Evolutionary conservation across 2,113 vertebrate genomes (phyloP), one percentile per base, ranked within the genome.

Genomic region (Illadopsis cleaveri): DNA sequence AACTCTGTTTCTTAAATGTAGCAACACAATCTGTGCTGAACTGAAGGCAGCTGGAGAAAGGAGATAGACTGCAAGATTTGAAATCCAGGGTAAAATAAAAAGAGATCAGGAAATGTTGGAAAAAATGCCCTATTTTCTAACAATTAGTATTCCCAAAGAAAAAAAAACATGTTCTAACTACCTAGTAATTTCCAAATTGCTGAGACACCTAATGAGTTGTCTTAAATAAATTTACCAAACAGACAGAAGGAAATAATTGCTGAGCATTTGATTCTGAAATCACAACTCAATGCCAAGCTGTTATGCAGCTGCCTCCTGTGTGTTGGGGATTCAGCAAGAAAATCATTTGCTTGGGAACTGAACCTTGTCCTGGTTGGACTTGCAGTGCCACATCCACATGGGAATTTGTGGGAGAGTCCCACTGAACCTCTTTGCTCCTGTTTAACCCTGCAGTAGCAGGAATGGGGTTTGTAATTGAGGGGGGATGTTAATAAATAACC

Each of bases 161-260:
- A 88, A 54, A 54, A 28, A 54, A 31, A 31, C 21, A 48, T 50
- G 72, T 61, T 90, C 76, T 96, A 12, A 76, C 77, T 76, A 93
- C 76, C 89, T 95, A 84, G 77, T 96, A 83, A 94, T 95, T 97
- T 97, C 88, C 93, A 96, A 82, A 97, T 91, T 96, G 84, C 78
- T 86, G 51, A 93, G 94, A 95, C 64, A 93, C 86, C 96, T 94
- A 84, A 80, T 93, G 72, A 90, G 66, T 90, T 95, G 68, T 80
- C 78, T 84, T 95, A 93, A 93, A 89, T 94, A 91, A 92, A 81
- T 95, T 96, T 94, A 90, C 68, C 92, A 87, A 93, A 96, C 62
- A 6, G 71, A 81, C 31, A 90, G 88, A 81, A 96, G 79, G 73
- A 92, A 82, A 93, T 95, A 90, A 95, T 96, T 97, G 83, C 53